Evolutionary conservation across 2,797 vertebrate genomes (phyloP).

Genomic region (Chelidonichthys spinosus): DNA sequence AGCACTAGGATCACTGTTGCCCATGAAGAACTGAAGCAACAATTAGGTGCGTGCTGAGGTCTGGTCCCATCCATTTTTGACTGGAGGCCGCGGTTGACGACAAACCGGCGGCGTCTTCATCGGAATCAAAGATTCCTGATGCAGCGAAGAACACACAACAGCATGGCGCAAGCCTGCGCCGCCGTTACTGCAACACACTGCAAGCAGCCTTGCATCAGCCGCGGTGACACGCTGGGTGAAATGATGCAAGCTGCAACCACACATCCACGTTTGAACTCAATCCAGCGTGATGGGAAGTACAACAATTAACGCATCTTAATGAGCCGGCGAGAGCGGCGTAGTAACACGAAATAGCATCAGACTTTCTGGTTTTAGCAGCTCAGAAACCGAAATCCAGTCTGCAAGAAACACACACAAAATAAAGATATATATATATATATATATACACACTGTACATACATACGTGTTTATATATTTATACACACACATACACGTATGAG

Average conservation of each 20-base stretch:
- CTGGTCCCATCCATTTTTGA: background rate
- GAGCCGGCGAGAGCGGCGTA: background rate
- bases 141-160: background rate
- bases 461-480: too few species aligned
- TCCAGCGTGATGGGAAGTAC: background rate
- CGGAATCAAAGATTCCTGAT: constrained; percentile 23
- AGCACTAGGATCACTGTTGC: background rate
- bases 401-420: too few species aligned
- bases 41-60: background rate
- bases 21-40: background rate
- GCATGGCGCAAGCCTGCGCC: background rate
- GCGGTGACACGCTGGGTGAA: constrained; percentile 9
- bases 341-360: background rate
- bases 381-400: background rate
- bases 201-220: constrained; percentile 58
- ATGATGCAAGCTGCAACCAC: constrained; percentile 50
- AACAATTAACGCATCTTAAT: constrained; percentile 9
- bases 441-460: too few species aligned
- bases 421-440: too few species aligned
- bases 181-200: constrained; percentile 49
- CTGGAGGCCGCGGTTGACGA: constrained; percentile 13
- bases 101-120: constrained; percentile 4
- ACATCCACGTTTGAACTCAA: constrained; percentile 7
- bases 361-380: background rate
- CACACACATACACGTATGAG: background rate